Evolutionary conservation across 2,888 invertebrate genomes (phyloP).

Genomic region (Cataglyphis rosenhaueri): DNA sequence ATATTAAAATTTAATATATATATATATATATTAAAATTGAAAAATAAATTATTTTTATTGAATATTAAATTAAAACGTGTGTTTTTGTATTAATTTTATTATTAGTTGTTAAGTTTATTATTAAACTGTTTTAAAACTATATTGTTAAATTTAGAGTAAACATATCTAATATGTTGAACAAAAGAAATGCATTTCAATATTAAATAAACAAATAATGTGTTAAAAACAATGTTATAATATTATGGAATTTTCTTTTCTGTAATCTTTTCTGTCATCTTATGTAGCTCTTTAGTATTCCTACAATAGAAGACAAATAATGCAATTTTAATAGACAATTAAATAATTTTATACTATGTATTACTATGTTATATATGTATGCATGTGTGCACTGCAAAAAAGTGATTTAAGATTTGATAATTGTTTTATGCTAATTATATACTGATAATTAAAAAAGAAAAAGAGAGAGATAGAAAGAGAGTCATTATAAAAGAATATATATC

Average conservation of each 20-base stretch:
- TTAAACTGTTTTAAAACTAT: too few relatives aligned
- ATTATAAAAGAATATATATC: neutral
- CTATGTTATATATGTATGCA: neutral
- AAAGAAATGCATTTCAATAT: neutral
- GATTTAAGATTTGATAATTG: neutral
- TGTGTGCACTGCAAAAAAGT: neutral
- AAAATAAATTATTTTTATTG: neutral
- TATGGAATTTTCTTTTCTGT: neutral
- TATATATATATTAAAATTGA: neutral
- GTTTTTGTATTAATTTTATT: neutral
- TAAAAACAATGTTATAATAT: neutral
- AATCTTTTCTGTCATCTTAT: neutral
- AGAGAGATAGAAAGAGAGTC: too few relatives aligned
- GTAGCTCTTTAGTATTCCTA: neutral
- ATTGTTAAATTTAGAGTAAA: neutral
- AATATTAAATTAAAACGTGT: neutral
- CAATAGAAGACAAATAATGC: neutral
- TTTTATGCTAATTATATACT: neutral
- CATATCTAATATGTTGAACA: neutral
- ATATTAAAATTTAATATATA: neutral
- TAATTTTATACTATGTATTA: neutral
- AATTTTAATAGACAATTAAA: neutral
- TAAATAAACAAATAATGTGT: neutral
- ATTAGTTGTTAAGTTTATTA: too few relatives aligned
- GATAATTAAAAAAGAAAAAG: neutral